Evolutionary conservation across 2,888 invertebrate species (phyloP).

Genomic region (Plagodis dolabraria): DNA sequence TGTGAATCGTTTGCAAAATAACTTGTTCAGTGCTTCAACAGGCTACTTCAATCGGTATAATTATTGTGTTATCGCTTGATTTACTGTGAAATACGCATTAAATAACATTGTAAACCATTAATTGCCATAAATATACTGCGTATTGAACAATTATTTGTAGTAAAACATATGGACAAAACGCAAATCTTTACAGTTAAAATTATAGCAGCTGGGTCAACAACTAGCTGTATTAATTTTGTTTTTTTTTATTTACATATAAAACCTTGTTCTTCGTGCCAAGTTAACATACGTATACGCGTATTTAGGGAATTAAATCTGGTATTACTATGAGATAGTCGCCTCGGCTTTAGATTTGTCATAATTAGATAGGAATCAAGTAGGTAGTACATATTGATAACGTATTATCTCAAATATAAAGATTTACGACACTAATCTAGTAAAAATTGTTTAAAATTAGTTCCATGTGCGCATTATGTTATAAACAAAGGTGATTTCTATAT

Average conservation of each 20-base stretch:
- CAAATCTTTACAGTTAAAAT: conserved; percentile 38
- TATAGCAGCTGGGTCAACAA: conserved; percentile 19
- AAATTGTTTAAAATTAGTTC: conserved; percentile 21
- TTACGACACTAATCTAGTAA: conserved; percentile 29
- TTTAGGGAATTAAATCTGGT: conserved; percentile 3
- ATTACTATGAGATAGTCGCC: conserved; percentile 9
- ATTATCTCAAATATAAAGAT: conserved; percentile 7
- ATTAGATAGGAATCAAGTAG: conserved; percentile 27
- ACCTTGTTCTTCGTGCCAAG: conserved; percentile 6
- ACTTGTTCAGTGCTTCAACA: conserved; percentile 34
- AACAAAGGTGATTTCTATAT: neutral
- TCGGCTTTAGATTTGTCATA: conserved; percentile 18
- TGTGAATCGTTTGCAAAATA: conserved; percentile 30
- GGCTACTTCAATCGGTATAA: conserved; percentile 29
- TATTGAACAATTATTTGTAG: conserved; percentile 11
- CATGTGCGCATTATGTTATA: neutral
- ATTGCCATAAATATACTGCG: conserved; percentile 21
- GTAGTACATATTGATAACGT: conserved; percentile 20
- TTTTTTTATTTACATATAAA: conserved; percentile 5
- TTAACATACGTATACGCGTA: conserved; percentile 1
- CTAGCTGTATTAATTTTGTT: conserved; percentile 2
- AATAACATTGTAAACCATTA: conserved; percentile 12
- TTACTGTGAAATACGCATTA: conserved; percentile 48
- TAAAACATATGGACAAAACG: conserved; percentile 12
- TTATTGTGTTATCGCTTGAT: conserved; percentile 43